Evolutionary conservation across 2,113 vertebrate genomes (phyloP).

Genomic region (Lampris megalopsis): DNA sequence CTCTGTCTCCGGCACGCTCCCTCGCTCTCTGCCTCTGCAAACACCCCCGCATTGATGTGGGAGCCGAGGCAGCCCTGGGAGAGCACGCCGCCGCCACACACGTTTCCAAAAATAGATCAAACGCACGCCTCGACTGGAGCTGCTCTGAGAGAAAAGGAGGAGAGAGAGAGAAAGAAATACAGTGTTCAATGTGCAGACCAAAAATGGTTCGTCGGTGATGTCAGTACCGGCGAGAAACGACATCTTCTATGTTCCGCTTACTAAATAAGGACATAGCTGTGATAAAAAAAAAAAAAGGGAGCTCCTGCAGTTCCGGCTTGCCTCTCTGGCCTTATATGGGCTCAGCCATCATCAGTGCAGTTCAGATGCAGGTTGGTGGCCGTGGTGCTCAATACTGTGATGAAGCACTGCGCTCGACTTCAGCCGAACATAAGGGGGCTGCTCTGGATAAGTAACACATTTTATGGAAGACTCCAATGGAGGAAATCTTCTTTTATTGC

Average conservation of each 20-base stretch:
- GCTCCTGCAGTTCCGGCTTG: slow-evolving; percentile 72
- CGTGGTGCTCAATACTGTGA: slow-evolving; percentile 18
- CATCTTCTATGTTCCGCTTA: slow-evolving; percentile 57
- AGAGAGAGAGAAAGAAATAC: slow-evolving; percentile 32
- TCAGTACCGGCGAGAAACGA: slow-evolving; percentile 52
- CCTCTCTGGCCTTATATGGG: slow-evolving; percentile 58
- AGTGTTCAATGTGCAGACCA: slow-evolving; percentile 50
- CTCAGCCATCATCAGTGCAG: not conserved
- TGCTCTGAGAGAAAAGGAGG: slow-evolving; percentile 29
- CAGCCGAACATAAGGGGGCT: not conserved
- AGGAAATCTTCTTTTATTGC: not conserved
- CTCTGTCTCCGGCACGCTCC: slow-evolving; percentile 27
- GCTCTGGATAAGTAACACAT: not conserved
- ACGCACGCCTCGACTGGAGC: slow-evolving; percentile 49
- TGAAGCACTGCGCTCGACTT: not conserved
- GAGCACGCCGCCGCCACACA: slow-evolving; percentile 62
- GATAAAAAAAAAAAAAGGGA: slow-evolving; percentile 30
- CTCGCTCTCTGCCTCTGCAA: slow-evolving; percentile 23
- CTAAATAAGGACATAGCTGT: slow-evolving; percentile 70
- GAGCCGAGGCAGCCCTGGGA: slow-evolving; percentile 68
- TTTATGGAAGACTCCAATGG: no score
- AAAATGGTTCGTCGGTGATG: slow-evolving; percentile 72
- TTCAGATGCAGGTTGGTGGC: slow-evolving; percentile 29
- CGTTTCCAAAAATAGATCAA: slow-evolving; percentile 75
- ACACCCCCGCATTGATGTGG: slow-evolving; percentile 66